Evolutionary conservation across 2,113 vertebrate species (phyloP).

Genomic region (Sphyrna mokarran): DNA sequence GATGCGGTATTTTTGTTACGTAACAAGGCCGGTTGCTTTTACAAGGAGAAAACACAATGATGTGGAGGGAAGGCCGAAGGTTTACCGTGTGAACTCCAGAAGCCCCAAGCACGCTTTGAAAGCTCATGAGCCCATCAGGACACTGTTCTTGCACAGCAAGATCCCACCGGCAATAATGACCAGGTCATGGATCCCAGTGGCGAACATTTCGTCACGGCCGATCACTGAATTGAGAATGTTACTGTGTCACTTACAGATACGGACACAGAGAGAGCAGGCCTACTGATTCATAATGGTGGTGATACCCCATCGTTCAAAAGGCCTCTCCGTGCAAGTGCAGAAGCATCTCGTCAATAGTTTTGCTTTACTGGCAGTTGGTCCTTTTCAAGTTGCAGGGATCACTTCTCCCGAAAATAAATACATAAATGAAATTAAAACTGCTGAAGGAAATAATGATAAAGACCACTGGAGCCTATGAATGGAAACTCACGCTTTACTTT

Average conservation of each 20-base stretch:
- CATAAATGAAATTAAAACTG: slow-evolving; percentile 14
- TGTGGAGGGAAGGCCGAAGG: background rate
- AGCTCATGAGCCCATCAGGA: background rate
- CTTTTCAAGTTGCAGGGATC: background rate
- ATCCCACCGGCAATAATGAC: background rate
- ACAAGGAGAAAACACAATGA: background rate
- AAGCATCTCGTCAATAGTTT: background rate
- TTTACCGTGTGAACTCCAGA: background rate
- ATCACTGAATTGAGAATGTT: background rate
- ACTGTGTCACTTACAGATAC: background rate
- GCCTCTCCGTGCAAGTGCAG: background rate
- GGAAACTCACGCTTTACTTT: background rate
- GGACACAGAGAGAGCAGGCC: background rate
- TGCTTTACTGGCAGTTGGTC: background rate
- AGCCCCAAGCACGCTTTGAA: background rate
- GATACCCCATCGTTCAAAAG: background rate
- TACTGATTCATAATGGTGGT: background rate
- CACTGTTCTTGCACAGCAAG: background rate
- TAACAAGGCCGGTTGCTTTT: background rate
- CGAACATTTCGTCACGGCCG: background rate
- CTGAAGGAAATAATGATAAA: background rate
- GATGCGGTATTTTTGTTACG: background rate
- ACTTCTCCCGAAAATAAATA: background rate
- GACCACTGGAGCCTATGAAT: background rate
- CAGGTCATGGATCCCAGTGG: too few species aligned